Conservation (phyloP, 2,888 invertebrate species). For the Ophraella communa region DNA sequence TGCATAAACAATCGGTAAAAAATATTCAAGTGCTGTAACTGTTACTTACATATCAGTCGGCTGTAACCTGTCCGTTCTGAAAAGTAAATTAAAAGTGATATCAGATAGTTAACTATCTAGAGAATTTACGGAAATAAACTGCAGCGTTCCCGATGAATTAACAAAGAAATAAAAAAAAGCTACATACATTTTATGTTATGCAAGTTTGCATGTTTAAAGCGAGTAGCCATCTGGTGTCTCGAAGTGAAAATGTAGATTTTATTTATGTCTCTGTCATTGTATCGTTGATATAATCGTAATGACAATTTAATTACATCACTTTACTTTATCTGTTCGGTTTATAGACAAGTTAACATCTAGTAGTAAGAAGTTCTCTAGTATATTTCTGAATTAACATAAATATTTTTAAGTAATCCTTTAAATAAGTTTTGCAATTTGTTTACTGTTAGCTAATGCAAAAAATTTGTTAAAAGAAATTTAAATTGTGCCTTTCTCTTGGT, state of each 20-base stretch:
- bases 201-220: conserved; percentile 8
- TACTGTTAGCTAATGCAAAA: too few species aligned
- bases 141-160: conserved; percentile 16
- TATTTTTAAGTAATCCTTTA: too few species aligned
- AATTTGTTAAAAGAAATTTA: too few species aligned
- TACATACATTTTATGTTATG: neutral
- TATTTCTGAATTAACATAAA: too few species aligned
- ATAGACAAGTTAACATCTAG: too few species aligned
- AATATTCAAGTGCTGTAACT: conserved; percentile 5
- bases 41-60: conserved; percentile 15
- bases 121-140: conserved; percentile 23
- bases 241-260: neutral
- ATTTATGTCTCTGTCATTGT: neutral
- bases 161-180: conserved; percentile 10
- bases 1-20: conserved; percentile 10
- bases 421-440: too few species aligned
- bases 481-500: too few species aligned
- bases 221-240: conserved; percentile 9
- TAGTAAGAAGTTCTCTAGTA: too few species aligned
- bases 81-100: conserved; percentile 25
- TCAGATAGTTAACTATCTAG: conserved; percentile 17
- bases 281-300: neutral
- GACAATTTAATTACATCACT: neutral
- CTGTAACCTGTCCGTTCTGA: conserved; percentile 18
- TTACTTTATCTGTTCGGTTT: neutral